phyloP scores from a whole-genome alignment of 1,140 invertebrate genomes.

The Thalassaphorura encarpata region DNA sequence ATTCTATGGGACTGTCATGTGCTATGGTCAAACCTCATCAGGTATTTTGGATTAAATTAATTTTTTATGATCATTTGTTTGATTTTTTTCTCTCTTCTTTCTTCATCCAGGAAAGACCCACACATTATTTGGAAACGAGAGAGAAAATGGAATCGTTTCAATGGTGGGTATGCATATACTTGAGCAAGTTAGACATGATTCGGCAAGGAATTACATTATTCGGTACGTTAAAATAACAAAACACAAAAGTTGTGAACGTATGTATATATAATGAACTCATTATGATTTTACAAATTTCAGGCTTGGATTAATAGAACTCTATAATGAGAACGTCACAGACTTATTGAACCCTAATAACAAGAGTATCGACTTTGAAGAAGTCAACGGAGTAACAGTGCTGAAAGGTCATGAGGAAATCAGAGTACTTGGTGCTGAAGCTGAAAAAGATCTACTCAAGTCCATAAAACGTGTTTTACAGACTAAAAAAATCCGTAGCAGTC shows the following conservation, averaged over 20 bases:
- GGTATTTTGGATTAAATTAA: conserved; percentile 38
- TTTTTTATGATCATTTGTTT: not conserved
- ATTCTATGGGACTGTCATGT: conserved; percentile 81
- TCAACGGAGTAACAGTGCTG: conserved; percentile 13
- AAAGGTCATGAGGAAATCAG: conserved; percentile 15
- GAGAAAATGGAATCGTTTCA: conserved; percentile 62
- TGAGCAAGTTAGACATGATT: conserved; percentile 52
- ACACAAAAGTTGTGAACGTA: conserved; percentile 14
- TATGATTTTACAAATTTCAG: too few relatives aligned
- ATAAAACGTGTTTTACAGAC: conserved; percentile 57
- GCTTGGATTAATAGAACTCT: conserved; percentile 69
- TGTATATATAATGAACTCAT: too few relatives aligned
- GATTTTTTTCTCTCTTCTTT: not conserved
- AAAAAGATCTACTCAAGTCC: conserved; percentile 41
- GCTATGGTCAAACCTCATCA: conserved; percentile 79
- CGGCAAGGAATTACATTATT: conserved; percentile 55
- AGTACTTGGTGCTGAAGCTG: conserved; percentile 8
- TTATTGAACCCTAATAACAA: conserved; percentile 73
- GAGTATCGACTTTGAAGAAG: conserved; percentile 24
- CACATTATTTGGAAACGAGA: conserved; percentile 58
- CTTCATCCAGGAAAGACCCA: conserved; percentile 49
- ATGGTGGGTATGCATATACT: conserved; percentile 59
- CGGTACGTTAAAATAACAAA: too few relatives aligned
- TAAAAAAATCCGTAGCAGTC: conserved; percentile 57
- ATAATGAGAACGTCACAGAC: conserved; percentile 68